phyloP scores from a whole-genome alignment of 2,888 invertebrate species.

The Andrena bicolor region DNA sequence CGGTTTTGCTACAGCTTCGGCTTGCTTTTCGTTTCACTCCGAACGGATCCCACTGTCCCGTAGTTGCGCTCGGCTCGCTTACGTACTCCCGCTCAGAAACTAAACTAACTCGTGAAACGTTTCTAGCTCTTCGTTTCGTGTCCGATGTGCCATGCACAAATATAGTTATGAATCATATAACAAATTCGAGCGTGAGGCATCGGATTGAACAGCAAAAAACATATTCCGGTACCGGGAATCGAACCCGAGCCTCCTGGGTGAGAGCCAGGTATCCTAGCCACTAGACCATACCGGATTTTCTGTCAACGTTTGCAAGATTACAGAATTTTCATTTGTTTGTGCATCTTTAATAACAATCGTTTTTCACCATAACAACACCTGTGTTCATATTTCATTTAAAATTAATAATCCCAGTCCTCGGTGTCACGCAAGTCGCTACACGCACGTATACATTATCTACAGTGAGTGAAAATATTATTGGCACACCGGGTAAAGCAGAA shows the following conservation, averaged over 20 bases:
- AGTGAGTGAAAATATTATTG: too few species aligned
- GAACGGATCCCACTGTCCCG: background rate
- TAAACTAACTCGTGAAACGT: too few species aligned
- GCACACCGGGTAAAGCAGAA: too few species aligned
- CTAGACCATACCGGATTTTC: constrained; percentile 86
- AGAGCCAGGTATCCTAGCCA: constrained; percentile 88
- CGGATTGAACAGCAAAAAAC: constrained; percentile 59
- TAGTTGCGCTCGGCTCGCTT: background rate
- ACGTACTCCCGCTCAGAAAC: too few species aligned
- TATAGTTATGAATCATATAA: background rate
- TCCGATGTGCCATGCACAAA: background rate
- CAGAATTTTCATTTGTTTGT: background rate
- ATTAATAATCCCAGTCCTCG: too few species aligned
- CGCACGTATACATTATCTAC: too few species aligned
- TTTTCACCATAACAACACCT: too few species aligned
- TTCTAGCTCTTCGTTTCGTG: too few species aligned
- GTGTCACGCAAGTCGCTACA: too few species aligned
- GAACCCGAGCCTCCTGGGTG: constrained; percentile 89
- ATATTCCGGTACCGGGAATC: constrained; percentile 88
- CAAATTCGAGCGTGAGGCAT: background rate
- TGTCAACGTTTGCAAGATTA: too few species aligned
- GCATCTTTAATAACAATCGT: background rate
- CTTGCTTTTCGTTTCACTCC: constrained; percentile 33
- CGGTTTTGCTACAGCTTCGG: constrained; percentile 34
- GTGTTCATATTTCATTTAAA: too few species aligned